Base-by-base conservation (phyloP, 2,888 invertebrate species). In the Agrochola macilenta region DNA sequence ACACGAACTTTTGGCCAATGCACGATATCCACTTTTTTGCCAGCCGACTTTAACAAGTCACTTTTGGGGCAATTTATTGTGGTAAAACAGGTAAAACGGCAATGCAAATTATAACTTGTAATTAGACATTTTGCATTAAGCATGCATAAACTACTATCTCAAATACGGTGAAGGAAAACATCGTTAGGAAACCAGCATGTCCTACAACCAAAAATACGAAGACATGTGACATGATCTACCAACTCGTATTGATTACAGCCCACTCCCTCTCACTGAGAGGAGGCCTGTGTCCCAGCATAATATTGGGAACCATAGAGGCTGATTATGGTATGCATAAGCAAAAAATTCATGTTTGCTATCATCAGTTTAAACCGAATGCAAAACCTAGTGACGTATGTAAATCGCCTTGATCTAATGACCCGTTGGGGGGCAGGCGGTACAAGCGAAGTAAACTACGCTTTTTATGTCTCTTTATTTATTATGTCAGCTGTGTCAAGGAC, bases 321-420 rank as follows among this genome's bases (percentile, higher is more conserved):
- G 17, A 49, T 46, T 49, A 14, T 49, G 5, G 5, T 49, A 17
- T 49, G 20, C 52, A 52, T 54, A 54, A n/a, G 54, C 17, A 46
- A 60, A 52, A n/a, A 52, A 52, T 20, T 26, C 17, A 65, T 49
- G 5, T 61, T 5, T 20, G 35, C n/a, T 26, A 57, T n/a, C 17
- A 35, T 57, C 69, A 58, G 5, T 54, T 35, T 17, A 35, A 58
- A 46, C 49, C 39, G 5, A 43, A 64, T 74, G 78, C 54, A 69
- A 69, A 76, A 72, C 64, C 49, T 23, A 58, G 58, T 74, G 83
- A 82, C 58, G 74, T 86, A 60, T 60, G 54, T 1, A 30, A 26
- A 23, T 46, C 64, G 30, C 84, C 84, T 84, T 84, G 84, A 79
- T 84, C 84, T 66, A 83, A 69, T 84, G 86, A 79, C 84, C 86